Percentiles rank a stretch among this genome's conserved stretches.
Evolutionary conservation across 1,140 invertebrate species (phyloP).

Genomic region (Asbolus verrucosus): DNA sequence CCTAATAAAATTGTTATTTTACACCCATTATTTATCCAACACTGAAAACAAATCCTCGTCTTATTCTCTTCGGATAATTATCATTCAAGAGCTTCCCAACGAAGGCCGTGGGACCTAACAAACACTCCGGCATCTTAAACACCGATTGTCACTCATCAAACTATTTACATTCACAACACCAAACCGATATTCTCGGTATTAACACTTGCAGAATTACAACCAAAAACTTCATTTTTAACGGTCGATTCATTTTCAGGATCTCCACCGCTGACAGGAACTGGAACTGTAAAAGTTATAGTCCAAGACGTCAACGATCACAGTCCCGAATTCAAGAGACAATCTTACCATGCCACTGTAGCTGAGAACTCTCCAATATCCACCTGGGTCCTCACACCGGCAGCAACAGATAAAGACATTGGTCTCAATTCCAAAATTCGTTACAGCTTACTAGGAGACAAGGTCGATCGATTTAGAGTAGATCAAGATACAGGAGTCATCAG

Average conservation of each 20-base stretch:
- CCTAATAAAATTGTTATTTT: slow-evolving; percentile 30
- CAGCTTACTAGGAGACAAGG: slow-evolving; percentile 83
- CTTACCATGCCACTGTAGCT: slow-evolving; percentile 79
- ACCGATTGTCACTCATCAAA: slow-evolving; percentile 16
- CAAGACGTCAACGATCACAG: slow-evolving; percentile 95
- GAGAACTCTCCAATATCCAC: slow-evolving; percentile 83
- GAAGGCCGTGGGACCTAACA: slow-evolving; percentile 48
- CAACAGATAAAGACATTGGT: slow-evolving; percentile 84
- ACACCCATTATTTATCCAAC: slow-evolving; percentile 25
- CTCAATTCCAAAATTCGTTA: slow-evolving; percentile 88
- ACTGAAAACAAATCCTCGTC: slow-evolving; percentile 15
- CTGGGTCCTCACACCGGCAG: slow-evolving; percentile 77
- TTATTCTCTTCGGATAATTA: slow-evolving; percentile 32
- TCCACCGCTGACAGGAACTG: slow-evolving; percentile 88
- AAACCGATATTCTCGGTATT: slow-evolving; percentile 30
- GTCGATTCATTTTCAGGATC: slow-evolving; percentile 75
- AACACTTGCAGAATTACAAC: slow-evolving; percentile 24
- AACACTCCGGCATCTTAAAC: slow-evolving; percentile 41
- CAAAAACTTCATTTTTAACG: too few relatives aligned
- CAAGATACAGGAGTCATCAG: slow-evolving; percentile 80
- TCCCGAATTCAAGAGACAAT: slow-evolving; percentile 84
- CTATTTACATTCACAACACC: slow-evolving; percentile 34
- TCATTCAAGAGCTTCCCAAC: slow-evolving; percentile 36
- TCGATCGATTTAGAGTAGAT: slow-evolving; percentile 75
- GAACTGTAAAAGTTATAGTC: slow-evolving; percentile 87